Conservation (phyloP, 2,113 vertebrate genomes). For the Verasper variegatus region DNA sequence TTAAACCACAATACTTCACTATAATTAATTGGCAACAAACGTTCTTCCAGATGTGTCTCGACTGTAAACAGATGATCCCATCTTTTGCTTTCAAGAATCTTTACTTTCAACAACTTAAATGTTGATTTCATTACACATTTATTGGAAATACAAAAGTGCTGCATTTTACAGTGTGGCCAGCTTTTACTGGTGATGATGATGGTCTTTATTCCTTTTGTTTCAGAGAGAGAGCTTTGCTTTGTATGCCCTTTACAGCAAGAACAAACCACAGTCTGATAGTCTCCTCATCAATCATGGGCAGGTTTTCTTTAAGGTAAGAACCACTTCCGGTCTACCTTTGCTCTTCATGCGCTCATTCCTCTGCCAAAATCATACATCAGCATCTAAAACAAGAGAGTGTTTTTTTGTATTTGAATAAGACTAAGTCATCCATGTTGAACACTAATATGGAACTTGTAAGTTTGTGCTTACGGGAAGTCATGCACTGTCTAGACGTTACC, state of each 20-base stretch:
- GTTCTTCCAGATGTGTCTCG: conserved; percentile 31
- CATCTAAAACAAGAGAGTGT: neutral
- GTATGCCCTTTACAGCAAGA: conserved; percentile 86
- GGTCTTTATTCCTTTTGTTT: conserved; percentile 16
- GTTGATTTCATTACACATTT: too few species aligned
- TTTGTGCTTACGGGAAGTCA: too few species aligned
- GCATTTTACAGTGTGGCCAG: neutral
- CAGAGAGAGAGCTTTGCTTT: conserved; percentile 82
- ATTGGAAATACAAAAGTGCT: neutral
- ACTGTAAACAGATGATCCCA: rapidly evolving
- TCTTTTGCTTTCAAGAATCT: neutral
- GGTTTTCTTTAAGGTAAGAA: conserved; percentile 82
- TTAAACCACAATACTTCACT: neutral
- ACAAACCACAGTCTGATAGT: conserved; percentile 82
- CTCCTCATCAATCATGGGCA: conserved; percentile 80
- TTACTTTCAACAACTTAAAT: neutral
- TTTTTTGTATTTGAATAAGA: too few species aligned
- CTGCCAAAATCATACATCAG: neutral
- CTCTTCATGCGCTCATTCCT: neutral
- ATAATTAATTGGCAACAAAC: neutral
- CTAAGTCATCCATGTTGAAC: too few species aligned
- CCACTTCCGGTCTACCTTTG: neutral
- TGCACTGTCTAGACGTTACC: too few species aligned
- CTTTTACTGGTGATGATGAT: neutral
- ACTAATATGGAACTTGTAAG: too few species aligned